Evolutionary conservation across 92 coral and sea anemone species (phyloP).

Genomic region (Actinostola sp.): DNA sequence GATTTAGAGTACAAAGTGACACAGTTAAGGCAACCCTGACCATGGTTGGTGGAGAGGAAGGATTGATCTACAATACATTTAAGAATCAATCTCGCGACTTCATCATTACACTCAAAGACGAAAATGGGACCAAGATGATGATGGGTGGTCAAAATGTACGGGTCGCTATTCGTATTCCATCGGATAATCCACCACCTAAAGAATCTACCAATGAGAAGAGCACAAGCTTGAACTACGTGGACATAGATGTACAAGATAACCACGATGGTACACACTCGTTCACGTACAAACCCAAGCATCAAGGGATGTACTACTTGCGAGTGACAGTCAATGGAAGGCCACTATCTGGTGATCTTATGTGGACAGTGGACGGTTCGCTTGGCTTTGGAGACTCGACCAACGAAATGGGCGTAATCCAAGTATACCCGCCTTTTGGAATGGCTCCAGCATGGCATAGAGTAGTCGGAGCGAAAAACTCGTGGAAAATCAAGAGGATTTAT

Average conservation of each 20-base stretch:
- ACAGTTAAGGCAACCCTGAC: constrained; percentile 11
- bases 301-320: constrained; percentile 19
- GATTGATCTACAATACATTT: constrained; percentile 37
- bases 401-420: background rate
- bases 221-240: background rate
- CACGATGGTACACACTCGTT: constrained; percentile 33
- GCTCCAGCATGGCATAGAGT: constrained; percentile 20
- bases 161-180: constrained; percentile 31
- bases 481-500: constrained; percentile 16
- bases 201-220: background rate
- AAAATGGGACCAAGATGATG: constrained; percentile 3
- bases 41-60: constrained; percentile 38
- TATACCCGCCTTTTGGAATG: constrained; percentile 7
- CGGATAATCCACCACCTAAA: too few relatives aligned
- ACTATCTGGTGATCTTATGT: constrained; percentile 20
- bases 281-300: constrained; percentile 14
- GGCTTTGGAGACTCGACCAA: constrained; percentile 29
- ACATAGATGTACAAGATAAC: constrained; percentile 19
- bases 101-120: constrained; percentile 30
- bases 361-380: constrained; percentile 29
- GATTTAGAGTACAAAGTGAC: constrained; percentile 8
- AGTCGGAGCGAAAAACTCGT: constrained; percentile 12
- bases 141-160: constrained; percentile 22
- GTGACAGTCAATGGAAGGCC: constrained; percentile 24
- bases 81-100: constrained; percentile 21